phyloP scores from a whole-genome alignment of 2,888 invertebrate genomes.

The Seira sanloemensis region DNA sequence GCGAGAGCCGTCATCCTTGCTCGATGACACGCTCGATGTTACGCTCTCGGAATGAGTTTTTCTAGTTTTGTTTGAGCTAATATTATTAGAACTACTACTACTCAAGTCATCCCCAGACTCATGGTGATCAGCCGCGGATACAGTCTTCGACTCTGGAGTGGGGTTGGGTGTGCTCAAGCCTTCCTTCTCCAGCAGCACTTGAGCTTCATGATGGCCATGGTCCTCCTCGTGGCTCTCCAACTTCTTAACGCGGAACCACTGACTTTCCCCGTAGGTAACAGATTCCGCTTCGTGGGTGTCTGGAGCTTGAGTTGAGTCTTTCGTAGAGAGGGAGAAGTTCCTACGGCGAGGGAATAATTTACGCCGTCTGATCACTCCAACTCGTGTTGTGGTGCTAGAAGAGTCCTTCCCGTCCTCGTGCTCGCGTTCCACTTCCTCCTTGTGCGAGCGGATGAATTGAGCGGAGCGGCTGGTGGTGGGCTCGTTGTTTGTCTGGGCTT shows the following conservation, averaged over 20 bases:
- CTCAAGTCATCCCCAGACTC: not conserved
- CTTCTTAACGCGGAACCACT: slow-evolving; percentile 70
- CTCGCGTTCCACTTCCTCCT: not conserved
- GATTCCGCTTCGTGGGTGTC: slow-evolving; percentile 58
- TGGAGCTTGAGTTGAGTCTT: slow-evolving; percentile 38
- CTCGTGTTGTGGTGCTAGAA: slow-evolving; percentile 49
- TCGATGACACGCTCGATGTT: slow-evolving; percentile 17
- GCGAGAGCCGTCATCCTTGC: not conserved
- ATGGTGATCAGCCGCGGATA: not conserved
- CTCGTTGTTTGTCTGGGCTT: not conserved
- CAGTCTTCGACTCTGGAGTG: slow-evolving; percentile 49
- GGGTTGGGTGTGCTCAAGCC: slow-evolving; percentile 33
- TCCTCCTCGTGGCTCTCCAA: slow-evolving; percentile 28
- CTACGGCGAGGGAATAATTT: slow-evolving; percentile 59
- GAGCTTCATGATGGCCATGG: slow-evolving; percentile 4
- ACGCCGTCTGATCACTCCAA: slow-evolving; percentile 54
- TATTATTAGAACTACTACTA: slow-evolving; percentile 15
- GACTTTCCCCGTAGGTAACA: slow-evolving; percentile 73
- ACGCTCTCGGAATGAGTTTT: not conserved
- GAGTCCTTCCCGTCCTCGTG: not conserved
- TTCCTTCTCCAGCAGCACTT: not conserved
- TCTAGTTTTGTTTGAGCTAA: not conserved
- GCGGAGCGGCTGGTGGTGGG: slow-evolving; percentile 19
- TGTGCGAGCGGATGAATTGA: not conserved
- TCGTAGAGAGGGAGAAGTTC: slow-evolving; percentile 24